A percentile compares a stretch with the other conserved stretches of the same genome.
phyloP scores from a whole-genome alignment of 2,888 invertebrate species.

The Plebejus melissa region DNA sequence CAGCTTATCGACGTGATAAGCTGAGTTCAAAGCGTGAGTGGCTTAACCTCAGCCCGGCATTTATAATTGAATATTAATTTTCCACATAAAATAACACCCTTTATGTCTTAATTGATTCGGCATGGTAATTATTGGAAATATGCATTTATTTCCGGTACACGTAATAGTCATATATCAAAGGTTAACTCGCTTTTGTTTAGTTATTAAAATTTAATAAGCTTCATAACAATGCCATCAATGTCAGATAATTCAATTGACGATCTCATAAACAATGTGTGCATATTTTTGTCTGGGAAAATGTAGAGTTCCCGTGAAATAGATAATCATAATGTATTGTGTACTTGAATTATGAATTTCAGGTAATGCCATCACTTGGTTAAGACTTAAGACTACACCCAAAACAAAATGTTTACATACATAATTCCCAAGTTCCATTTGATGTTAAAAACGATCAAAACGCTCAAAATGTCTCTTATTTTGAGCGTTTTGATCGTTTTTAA shows the following conservation, averaged over 20 bases:
- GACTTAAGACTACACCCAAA: too few relatives aligned
- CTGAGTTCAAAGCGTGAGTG: neutral
- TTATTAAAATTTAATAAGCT: neutral
- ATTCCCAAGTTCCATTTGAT: too few relatives aligned
- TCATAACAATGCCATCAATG: neutral
- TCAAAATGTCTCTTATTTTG: too few relatives aligned
- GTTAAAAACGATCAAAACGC: too few relatives aligned
- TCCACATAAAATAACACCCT: neutral
- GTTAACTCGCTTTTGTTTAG: neutral
- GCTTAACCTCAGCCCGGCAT: neutral
- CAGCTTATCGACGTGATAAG: neutral
- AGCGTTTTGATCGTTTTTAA: too few relatives aligned
- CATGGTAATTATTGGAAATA: neutral
- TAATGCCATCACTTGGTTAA: too few relatives aligned
- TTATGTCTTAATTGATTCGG: conserved; percentile 4
- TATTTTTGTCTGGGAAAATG: neutral
- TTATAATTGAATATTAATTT: conserved; percentile 5
- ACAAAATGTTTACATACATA: too few relatives aligned
- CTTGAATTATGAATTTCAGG: too few relatives aligned
- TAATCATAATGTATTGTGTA: too few relatives aligned
- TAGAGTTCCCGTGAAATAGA: neutral
- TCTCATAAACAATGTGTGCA: neutral
- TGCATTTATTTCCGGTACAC: neutral
- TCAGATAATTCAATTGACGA: neutral
- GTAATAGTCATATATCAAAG: neutral